These are phyloP conservation scores for Coecobrya sp. DNA, from an alignment of 2,888 invertebrate species.

Conservation along the genomic window DNA sequence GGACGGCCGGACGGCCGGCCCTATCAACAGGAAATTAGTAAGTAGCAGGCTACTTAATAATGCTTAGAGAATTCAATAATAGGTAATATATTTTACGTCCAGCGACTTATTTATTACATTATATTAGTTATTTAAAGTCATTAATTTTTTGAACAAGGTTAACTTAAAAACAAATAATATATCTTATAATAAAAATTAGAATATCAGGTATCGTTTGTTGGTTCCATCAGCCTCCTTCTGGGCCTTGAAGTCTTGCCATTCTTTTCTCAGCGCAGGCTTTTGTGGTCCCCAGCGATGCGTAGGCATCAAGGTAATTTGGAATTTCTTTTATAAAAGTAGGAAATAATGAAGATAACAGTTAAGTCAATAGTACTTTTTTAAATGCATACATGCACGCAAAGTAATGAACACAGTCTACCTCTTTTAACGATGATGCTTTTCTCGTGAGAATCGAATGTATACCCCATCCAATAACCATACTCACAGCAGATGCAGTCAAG, in stretches of 20 bases:
- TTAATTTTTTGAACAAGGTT: too few relatives aligned
- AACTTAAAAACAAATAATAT: too few relatives aligned
- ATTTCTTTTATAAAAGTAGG: conserved; percentile 69
- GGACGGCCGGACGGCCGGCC: too few relatives aligned
- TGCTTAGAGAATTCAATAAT: too few relatives aligned
- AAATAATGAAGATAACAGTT: not conserved
- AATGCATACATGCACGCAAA: not conserved
- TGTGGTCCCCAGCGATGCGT: conserved; percentile 86
- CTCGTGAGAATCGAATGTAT: not conserved
- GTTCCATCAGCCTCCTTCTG: not conserved
- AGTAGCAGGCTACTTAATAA: too few relatives aligned
- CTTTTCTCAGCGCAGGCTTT: conserved; percentile 73
- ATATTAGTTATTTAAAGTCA: too few relatives aligned
- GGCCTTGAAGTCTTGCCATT: conserved; percentile 78
- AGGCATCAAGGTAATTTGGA: conserved; percentile 74
- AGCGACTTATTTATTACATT: too few relatives aligned
- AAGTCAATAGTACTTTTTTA: not conserved
- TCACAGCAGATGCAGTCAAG: not conserved
- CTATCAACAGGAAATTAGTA: too few relatives aligned
- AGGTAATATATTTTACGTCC: too few relatives aligned
- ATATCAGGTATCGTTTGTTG: not conserved
- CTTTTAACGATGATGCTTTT: not conserved
- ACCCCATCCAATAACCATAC: not conserved
- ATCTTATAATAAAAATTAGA: too few relatives aligned
- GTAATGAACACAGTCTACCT: not conserved